These are phyloP conservation scores for Heliconius nattereri DNA, from an alignment of 1,140 invertebrate species.

Conservation along the genomic window DNA sequence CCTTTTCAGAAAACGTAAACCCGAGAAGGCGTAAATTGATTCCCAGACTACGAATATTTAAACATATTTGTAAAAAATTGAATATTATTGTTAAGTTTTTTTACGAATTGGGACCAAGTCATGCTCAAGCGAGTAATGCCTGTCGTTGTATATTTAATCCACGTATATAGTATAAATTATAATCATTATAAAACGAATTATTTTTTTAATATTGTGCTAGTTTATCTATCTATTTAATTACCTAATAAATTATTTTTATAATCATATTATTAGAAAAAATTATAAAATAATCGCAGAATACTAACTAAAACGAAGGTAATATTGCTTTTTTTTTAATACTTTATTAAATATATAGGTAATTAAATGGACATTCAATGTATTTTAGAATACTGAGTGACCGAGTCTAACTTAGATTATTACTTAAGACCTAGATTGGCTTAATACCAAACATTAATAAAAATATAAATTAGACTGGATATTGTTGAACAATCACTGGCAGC, in stretches of 20 bases:
- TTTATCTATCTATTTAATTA: not conserved
- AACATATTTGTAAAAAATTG: not conserved
- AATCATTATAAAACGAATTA: not conserved
- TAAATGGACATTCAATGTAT: not conserved
- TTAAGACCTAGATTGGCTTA: not conserved
- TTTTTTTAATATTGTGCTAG: not conserved
- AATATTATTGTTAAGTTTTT: not conserved
- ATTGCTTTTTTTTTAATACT: too few relatives aligned
- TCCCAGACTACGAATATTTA: conserved; percentile 15
- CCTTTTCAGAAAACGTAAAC: conserved; percentile 50
- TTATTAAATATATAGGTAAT: not conserved
- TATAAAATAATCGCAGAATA: too few relatives aligned
- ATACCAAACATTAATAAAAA: not conserved
- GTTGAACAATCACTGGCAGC: not conserved
- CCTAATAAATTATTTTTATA: not conserved
- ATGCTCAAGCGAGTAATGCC: not conserved
- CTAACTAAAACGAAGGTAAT: too few relatives aligned
- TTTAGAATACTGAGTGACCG: not conserved
- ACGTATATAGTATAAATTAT: conserved; percentile 2
- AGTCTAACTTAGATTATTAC: not conserved
- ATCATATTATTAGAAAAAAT: too few relatives aligned
- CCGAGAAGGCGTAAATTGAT: conserved; percentile 50
- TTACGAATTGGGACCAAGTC: not conserved
- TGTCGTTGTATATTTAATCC: conserved; percentile 1
- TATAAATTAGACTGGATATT: not conserved